Base-by-base conservation (phyloP, 2,797 vertebrate genomes). In the Cottoperca gobio region DNA sequence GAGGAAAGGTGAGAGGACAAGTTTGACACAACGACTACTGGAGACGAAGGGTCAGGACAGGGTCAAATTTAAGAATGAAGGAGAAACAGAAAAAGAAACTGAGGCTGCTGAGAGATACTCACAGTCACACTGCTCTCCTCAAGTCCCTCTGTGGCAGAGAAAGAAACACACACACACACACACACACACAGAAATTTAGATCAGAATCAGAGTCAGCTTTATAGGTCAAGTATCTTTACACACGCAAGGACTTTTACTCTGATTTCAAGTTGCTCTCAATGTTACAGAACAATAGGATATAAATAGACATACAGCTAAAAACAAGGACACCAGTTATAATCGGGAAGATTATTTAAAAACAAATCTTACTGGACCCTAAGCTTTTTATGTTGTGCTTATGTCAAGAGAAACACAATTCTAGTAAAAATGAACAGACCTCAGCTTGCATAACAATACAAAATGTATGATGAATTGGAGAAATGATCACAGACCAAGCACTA, bases 91-190 rank as follows among this genome's bases (percentile, higher is more conserved):
- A 63, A 80, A 17, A 49, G 73, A 46, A 40, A 45, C 16, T n/a
- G 59, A 39, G 46, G 58, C 43, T 57, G 23, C 4, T 31, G 8
- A 2, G 57, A 77, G 87, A 70, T 93, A 95, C 95, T 94, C 83
- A 95, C 95, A 67, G 90, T 92, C 31, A 91, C 77, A 48, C 55
- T 91, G 89, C 90, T 92, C 49, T 94, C 93, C 67, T 95, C 93
- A 1, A 91, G 88, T 16, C 88, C 90, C 14, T 95, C 95, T 95
- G 90, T 76, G 68, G 69, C 10, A 60, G 19, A 74, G 6, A 46
- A 17, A 81, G 23, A 61, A 12, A 66, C 3, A 73, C 21, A 17
- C 4, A 62, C 12, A 66, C 3, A 73, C 21, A 17, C 4, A 62
- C 6, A 33, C 8, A 40, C 1, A 49, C 2, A 48, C 10, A n/a